Evolutionary conservation across 2,113 vertebrate species (phyloP).

Genomic region (Marmota flaviventris): DNA sequence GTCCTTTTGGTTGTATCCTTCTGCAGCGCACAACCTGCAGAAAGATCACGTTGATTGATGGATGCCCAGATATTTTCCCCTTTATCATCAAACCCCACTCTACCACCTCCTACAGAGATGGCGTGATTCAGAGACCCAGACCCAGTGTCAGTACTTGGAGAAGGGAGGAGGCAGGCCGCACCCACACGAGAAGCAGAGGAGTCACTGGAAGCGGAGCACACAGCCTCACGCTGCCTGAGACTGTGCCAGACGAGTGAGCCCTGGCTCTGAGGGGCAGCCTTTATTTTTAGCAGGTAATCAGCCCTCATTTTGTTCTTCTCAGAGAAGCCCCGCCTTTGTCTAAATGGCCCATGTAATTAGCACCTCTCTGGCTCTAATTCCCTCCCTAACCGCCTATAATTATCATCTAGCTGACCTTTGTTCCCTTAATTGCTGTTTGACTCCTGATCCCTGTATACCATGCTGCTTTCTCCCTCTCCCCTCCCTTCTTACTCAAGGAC

Average conservation of each 20-base stretch:
- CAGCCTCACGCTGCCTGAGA: neutral
- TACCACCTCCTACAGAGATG: neutral
- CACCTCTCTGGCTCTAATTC: constrained; percentile 76
- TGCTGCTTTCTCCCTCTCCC: neutral
- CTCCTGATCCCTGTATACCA: constrained; percentile 40
- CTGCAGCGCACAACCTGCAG: neutral
- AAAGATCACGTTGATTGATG: neutral
- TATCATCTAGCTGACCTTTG: constrained; percentile 71
- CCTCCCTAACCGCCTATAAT: constrained; percentile 68
- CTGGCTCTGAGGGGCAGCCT: constrained; percentile 22
- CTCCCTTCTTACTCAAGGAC: neutral
- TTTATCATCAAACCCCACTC: neutral
- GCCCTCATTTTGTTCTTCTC: neutral
- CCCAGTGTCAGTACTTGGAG: neutral
- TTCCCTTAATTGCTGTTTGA: constrained; percentile 64
- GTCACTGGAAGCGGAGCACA: rapidly evolving
- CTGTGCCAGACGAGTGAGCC: constrained; percentile 13
- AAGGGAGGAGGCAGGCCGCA: neutral
- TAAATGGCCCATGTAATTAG: constrained; percentile 63
- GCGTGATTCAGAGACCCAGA: neutral
- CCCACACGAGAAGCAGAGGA: neutral
- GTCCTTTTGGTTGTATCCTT: neutral
- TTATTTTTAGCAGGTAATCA: constrained; percentile 75
- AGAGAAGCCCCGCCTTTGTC: neutral
- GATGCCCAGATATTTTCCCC: neutral